Evolutionary conservation across 2,888 invertebrate genomes (phyloP), one percentile per base, ranked within the genome.

Genomic region (Lasioglossum malachurum): DNA sequence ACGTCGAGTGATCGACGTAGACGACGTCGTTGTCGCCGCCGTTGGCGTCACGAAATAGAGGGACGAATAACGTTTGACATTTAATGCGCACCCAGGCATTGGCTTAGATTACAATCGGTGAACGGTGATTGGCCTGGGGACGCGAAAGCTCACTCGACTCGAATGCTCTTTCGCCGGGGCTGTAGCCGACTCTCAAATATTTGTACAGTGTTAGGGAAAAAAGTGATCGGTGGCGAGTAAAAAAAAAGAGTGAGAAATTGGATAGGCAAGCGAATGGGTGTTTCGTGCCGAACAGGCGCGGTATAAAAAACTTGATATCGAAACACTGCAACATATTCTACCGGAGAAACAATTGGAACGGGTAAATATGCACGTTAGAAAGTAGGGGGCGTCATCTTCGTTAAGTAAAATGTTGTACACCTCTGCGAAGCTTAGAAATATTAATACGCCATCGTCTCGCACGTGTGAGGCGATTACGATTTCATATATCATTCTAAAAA

Each of bases 21-120:
- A 71, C 74, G 80, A 31, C 57, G 49, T 46, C 75, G 76, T 64
- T 79, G 57, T 88, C 89, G 91, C 89, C 88, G 90, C 77, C 80
- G 90, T 86, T 87, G 91, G 88, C 87, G 86, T 87, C 80, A 78
- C 84, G 88, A 83, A 88, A 91, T 88, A 88, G 83, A 92, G 91
- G 91, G 89, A 86, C 91, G 92, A 92, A 93, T 93, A 93, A 93
- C 93, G 92, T 93, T 93, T 94, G 93, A 94, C 94, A 93, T 94
- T 94, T 94, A 94, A 93, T 94, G 94, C 92, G 91, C 91, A 89
- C 89, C 92, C 91, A 92, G 90, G 89, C 89, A 90, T 90, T 88
- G 89, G 91, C 92, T 92, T 92, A 90, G 92, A 90, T 91, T 91
- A 91, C 91, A 90, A 92, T 90, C 91, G 91, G 87, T 83, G 91